Conservation (phyloP, 2,113 vertebrate species). For the Hiodon alosoides region DNA sequence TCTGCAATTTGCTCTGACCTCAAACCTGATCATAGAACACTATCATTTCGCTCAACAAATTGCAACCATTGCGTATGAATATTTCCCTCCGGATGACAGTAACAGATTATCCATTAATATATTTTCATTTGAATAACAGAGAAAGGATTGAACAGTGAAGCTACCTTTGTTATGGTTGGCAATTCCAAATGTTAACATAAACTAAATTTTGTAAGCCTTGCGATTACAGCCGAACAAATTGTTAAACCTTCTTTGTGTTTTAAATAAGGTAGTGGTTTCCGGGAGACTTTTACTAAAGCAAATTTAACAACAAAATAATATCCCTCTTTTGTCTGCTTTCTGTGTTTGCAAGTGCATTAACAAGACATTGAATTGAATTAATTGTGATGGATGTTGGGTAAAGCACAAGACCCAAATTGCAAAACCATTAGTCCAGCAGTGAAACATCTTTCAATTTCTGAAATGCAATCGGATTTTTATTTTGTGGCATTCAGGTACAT, state of each 20-base stretch:
- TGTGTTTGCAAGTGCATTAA: background rate
- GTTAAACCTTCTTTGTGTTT: background rate
- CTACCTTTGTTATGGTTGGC: background rate
- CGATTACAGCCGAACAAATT: background rate
- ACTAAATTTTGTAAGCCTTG: background rate
- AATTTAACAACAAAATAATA: constrained; percentile 1
- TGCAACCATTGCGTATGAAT: background rate
- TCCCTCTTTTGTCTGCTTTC: background rate
- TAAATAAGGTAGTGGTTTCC: background rate
- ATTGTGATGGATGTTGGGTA: background rate
- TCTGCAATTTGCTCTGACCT: no score
- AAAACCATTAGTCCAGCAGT: background rate
- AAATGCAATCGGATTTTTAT: constrained; percentile 4
- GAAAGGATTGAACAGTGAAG: background rate
- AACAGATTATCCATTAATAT: constrained; percentile 18
- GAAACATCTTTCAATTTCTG: background rate
- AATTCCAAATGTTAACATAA: background rate
- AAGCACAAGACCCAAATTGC: background rate
- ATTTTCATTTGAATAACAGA: background rate
- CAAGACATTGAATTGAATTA: constrained; percentile 5
- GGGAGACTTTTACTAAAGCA: background rate
- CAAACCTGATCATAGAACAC: no score
- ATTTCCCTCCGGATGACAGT: background rate
- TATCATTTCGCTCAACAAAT: no score
- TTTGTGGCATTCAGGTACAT: background rate